These are phyloP conservation scores for Phaonia tiefii DNA, from an alignment of 2,888 invertebrate species.

Conservation along the genomic window DNA sequence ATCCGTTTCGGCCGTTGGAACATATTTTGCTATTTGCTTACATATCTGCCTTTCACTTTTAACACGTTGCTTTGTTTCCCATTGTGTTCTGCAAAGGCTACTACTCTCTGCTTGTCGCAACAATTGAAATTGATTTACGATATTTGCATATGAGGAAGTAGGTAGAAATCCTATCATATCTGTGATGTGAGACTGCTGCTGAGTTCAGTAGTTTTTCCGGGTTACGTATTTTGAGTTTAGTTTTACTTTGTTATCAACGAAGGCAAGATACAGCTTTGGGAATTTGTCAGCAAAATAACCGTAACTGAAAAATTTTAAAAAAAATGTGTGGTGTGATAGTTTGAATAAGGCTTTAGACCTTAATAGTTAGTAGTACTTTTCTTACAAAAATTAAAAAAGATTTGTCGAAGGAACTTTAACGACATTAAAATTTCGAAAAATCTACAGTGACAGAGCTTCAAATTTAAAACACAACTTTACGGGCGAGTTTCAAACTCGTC, in stretches of 20 bases:
- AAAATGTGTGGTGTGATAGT: no score
- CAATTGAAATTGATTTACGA: conserved; percentile 64
- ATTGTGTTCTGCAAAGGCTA: neutral
- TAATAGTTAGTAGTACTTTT: no score
- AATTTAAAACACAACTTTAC: no score
- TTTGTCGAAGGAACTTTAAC: no score
- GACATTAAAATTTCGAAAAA: no score
- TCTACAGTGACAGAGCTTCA: no score
- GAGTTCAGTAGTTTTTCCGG: conserved; percentile 37
- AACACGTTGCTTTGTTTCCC: conserved; percentile 22
- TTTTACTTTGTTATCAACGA: conserved; percentile 25
- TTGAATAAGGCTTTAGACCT: no score
- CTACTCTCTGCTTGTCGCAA: conserved; percentile 16
- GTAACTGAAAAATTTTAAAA: no score
- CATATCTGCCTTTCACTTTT: conserved; percentile 48
- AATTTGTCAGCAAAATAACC: no score
- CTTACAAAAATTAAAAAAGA: no score
- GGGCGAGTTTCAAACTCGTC: no score
- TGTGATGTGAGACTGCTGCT: no score
- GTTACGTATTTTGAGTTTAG: conserved; percentile 58
- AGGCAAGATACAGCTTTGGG: conserved; percentile 18
- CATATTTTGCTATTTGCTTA: conserved; percentile 51
- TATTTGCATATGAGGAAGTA: conserved; percentile 59
- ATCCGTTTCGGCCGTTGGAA: conserved; percentile 17
- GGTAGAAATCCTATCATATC: conserved; percentile 6